These are phyloP conservation scores for Galaxea fascicularis DNA, from an alignment of 92 coral and sea anemone species.

Conservation along the genomic window DNA sequence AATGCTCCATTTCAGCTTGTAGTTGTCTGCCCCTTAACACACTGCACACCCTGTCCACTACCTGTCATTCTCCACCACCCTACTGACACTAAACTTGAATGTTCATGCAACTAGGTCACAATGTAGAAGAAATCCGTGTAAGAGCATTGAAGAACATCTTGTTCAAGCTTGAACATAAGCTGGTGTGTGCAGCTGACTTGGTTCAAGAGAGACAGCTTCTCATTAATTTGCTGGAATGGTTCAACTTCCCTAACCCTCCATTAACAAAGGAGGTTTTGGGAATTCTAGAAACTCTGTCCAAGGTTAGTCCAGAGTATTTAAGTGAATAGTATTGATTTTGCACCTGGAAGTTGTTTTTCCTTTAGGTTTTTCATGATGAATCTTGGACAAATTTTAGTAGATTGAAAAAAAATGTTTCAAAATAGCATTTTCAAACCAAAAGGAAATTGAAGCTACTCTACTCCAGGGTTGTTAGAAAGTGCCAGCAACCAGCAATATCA, in stretches of 20 bases:
- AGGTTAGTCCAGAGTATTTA: constrained; percentile 67
- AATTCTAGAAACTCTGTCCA: constrained; percentile 79
- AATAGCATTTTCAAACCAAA: too few species aligned
- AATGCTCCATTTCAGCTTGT: too few species aligned
- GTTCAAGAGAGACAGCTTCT: constrained; percentile 90
- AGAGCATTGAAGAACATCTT: constrained; percentile 90
- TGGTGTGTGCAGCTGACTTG: constrained; percentile 88
- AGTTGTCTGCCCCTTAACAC: too few species aligned
- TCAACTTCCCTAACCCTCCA: constrained; percentile 76
- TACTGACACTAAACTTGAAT: background rate
- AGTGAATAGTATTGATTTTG: too few species aligned
- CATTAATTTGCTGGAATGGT: constrained; percentile 92
- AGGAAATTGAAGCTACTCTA: too few species aligned
- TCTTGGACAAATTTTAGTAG: too few species aligned
- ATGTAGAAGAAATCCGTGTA: constrained; percentile 91
- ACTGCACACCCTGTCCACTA: too few species aligned
- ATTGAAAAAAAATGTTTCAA: too few species aligned
- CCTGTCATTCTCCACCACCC: background rate
- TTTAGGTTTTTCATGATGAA: too few species aligned
- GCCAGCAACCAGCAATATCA: too few species aligned
- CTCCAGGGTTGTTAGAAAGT: too few species aligned
- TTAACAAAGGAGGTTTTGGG: constrained; percentile 87
- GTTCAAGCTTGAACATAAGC: constrained; percentile 94
- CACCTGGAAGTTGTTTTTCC: too few species aligned
- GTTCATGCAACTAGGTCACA: constrained; percentile 67